Base-by-base conservation (phyloP, 1,140 invertebrate species). In the Octopus bimaculoides region DNA sequence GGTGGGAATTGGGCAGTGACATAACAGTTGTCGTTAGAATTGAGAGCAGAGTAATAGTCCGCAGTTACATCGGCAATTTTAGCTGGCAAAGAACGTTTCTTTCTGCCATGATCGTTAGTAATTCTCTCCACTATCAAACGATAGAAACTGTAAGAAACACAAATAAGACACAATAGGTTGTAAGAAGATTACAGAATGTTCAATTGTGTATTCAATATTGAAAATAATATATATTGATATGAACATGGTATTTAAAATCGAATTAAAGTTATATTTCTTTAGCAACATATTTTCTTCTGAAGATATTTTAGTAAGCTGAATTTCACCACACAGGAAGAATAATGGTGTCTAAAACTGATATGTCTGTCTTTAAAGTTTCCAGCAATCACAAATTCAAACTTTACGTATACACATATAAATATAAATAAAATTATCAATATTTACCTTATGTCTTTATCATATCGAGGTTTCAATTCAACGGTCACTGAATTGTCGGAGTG, bases 1-100 rank as follows among this genome's bases (percentile, higher is more conserved):
- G 91, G 91, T 75, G 92, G 91, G 79, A 97, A 90, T 88, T 95
- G 93, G 3, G 93, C 96, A 26, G 95, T 92, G 54, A 96, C 93
- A 84, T 97, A 97, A 87, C 95, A 96, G 17, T 93, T 92, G 6
- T 93, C 85, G 14, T 92, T 93, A 82, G 92, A 91, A 82, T 90
- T 91, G 78, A 87, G 88, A 4, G 93, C 93, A 86, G 92, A 91
- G 84, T 91, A 84, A 66, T 81, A 86, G 77, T 85, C 83, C 8
- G 77, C 52, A 20, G 81, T 77, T 12, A 85, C 75, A 7, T 87
- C 80, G 10, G 77, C 77, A 14, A 86, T 82, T 5, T 81, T 81
- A 52, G 80, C 77, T 20, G 79, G 78, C 1, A 82, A 61, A 6
- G 77, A 54, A 55, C 84, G 79, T 79, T 78, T 56, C 61, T 61